Conservation (phyloP, 2,888 invertebrate genomes). For the Gortyna flavago region DNA sequence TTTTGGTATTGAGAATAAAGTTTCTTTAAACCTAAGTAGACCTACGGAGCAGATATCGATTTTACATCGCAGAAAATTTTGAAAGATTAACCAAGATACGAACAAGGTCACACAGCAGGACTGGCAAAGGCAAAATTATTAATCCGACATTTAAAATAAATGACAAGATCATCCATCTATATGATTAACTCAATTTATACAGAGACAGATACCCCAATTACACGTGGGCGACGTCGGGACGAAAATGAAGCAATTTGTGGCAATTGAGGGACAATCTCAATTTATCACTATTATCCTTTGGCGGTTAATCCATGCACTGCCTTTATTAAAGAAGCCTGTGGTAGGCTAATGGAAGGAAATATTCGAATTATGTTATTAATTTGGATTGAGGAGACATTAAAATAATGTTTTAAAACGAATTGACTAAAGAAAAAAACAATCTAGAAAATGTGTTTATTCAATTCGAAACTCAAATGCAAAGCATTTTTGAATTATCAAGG, state of each 20-base stretch:
- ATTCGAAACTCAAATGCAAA: no score
- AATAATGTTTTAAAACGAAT: conserved; percentile 13
- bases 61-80: neutral
- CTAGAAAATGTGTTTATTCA: neutral
- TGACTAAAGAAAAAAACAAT: neutral
- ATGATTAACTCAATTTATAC: conserved; percentile 54
- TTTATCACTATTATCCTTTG: conserved; percentile 75
- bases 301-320: conserved; percentile 53
- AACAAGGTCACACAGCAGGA: neutral
- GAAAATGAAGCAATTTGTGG: conserved; percentile 85
- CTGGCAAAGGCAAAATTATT: conserved; percentile 28
- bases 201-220: conserved; percentile 73
- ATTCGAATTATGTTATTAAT: conserved; percentile 51
- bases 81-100: neutral
- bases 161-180: conserved; percentile 52
- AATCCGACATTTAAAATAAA: conserved; percentile 54
- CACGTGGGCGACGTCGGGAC: conserved; percentile 69
- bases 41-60: neutral
- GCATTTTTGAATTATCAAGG: neutral
- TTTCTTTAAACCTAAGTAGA: no score
- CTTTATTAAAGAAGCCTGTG: conserved; percentile 42
- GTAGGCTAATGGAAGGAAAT: conserved; percentile 51
- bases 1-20: no score
- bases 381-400: conserved; percentile 20
- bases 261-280: conserved; percentile 80